Evolutionary conservation across 2,797 vertebrate genomes (phyloP), one percentile per base, ranked within the genome.

Genomic region (Buceros bicornis): DNA sequence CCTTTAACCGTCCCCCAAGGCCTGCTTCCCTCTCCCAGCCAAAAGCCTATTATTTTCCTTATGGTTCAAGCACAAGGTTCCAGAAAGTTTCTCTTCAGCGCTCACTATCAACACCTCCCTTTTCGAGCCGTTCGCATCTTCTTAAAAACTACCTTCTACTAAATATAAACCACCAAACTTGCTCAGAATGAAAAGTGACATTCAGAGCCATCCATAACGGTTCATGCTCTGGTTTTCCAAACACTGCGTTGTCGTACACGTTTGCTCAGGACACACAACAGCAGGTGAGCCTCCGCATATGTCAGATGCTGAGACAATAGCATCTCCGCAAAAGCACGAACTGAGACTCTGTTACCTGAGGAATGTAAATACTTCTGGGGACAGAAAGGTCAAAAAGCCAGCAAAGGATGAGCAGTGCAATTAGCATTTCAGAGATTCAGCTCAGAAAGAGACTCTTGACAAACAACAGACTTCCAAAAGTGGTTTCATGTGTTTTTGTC

Each of bases 301-400:
- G 28, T 37, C 56, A 90, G 61, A 67, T 71, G 28, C 45, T 33
- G 70, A 93, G 81, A 70, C 48, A 87, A 73, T 0, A 65, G 33
- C 61, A 73, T 47, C 56, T 85, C 74, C 29, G 60, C 79, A 77
- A 91, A 87, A 7, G 60, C 11, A 51, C 0, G 2, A 78, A 69
- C 8, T 29, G 42, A 91, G 66, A 22, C 25, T 64, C 40, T 47
- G 31, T 70, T 21, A 83, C 43, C 53, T 77, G 45, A 13, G 42
- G 54, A 81, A 61, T 13, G 29, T 45, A 80, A 83, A 50, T 43
- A 81, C 35, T 92, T 72, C 37, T 40, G 69, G 50, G 53, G 50
- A 71, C 61, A 79, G 37, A 89, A 86, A 87, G 31, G 90, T 92
- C 53, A 80, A 76, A 83, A 87, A 54, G 51, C 16, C 64, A 92